A percentile compares a stretch with the other conserved stretches of the same genome.
Evolutionary conservation across 2,888 invertebrate genomes (phyloP).

Genomic region (Phoenoteleia sp.): DNA sequence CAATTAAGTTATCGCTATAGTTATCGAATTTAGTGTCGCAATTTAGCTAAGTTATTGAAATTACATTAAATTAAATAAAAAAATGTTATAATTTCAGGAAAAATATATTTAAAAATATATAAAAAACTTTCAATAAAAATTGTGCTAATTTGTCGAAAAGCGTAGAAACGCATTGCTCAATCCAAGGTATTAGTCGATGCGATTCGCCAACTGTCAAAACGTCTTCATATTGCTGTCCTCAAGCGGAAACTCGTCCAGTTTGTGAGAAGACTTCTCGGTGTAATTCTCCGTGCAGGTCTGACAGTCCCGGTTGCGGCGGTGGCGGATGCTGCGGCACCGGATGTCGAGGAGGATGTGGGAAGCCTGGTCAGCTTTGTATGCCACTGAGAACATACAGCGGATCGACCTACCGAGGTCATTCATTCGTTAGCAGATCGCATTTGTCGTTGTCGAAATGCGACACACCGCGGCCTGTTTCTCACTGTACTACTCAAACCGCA

Average conservation of each 20-base stretch:
- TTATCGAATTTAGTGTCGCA: too few relatives aligned
- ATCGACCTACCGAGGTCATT: slow-evolving; percentile 75
- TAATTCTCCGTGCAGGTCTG: slow-evolving; percentile 71
- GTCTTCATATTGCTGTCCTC: slow-evolving; percentile 75
- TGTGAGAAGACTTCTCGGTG: slow-evolving; percentile 72
- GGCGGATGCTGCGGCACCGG: slow-evolving; percentile 82
- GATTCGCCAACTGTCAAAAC: neutral
- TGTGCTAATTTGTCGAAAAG: too few relatives aligned
- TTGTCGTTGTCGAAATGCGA: slow-evolving; percentile 76
- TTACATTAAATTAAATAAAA: too few relatives aligned
- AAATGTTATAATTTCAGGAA: too few relatives aligned
- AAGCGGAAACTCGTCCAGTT: slow-evolving; percentile 72
- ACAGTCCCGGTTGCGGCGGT: slow-evolving; percentile 76
- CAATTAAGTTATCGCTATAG: too few relatives aligned
- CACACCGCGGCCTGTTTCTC: slow-evolving; percentile 73
- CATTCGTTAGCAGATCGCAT: slow-evolving; percentile 73
- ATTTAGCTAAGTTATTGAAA: too few relatives aligned
- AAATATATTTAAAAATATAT: too few relatives aligned
- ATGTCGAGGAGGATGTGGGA: slow-evolving; percentile 81
- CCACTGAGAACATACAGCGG: slow-evolving; percentile 76
- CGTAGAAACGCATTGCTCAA: too few relatives aligned
- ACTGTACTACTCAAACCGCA: slow-evolving; percentile 59
- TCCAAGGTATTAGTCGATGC: too few relatives aligned
- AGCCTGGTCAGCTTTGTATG: slow-evolving; percentile 79
- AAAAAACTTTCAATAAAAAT: too few relatives aligned